Evolutionary conservation across 2,888 invertebrate species (phyloP).

Genomic region (Drosophila siamana): DNA sequence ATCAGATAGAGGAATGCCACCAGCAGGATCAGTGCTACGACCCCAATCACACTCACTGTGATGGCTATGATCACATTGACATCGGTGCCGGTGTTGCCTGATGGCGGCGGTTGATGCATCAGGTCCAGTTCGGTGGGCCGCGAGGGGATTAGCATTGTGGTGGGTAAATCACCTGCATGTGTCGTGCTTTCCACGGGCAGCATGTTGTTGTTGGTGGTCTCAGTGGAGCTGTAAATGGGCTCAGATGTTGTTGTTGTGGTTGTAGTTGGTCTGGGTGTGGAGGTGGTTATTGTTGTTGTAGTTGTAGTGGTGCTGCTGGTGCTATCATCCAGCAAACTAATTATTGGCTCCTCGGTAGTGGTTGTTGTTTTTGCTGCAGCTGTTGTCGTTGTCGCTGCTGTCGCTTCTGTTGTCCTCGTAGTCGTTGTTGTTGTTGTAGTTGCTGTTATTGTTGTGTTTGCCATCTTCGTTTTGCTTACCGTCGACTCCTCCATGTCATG

Average conservation of each 20-base stretch:
- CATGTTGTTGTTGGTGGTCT: constrained; percentile 37
- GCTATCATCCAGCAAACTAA: constrained; percentile 72
- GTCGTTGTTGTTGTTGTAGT: constrained; percentile 43
- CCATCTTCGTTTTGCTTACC: constrained; percentile 55
- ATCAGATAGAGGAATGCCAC: constrained; percentile 92
- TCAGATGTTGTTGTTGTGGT: constrained; percentile 47
- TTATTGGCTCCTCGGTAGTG: constrained; percentile 66
- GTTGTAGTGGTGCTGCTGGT: constrained; percentile 64
- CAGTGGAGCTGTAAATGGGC: constrained; percentile 46
- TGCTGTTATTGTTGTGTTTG: constrained; percentile 49
- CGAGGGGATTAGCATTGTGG: constrained; percentile 39
- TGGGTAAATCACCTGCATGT: constrained; percentile 24
- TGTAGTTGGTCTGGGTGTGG: constrained; percentile 20
- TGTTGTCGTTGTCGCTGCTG: constrained; percentile 47
- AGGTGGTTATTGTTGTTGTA: constrained; percentile 40
- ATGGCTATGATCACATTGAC: constrained; percentile 92
- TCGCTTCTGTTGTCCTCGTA: constrained; percentile 51
- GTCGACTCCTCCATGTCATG: constrained; percentile 38
- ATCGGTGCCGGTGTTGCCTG: constrained; percentile 83
- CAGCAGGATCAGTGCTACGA: constrained; percentile 91
- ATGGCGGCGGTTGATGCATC: constrained; percentile 65
- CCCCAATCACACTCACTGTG: constrained; percentile 92
- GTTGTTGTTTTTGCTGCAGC: constrained; percentile 34
- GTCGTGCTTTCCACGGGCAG: constrained; percentile 47
- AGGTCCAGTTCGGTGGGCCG: constrained; percentile 62